phyloP scores from a whole-genome alignment of 2,113 vertebrate species.

The Chiloscyllium plagiosum region DNA sequence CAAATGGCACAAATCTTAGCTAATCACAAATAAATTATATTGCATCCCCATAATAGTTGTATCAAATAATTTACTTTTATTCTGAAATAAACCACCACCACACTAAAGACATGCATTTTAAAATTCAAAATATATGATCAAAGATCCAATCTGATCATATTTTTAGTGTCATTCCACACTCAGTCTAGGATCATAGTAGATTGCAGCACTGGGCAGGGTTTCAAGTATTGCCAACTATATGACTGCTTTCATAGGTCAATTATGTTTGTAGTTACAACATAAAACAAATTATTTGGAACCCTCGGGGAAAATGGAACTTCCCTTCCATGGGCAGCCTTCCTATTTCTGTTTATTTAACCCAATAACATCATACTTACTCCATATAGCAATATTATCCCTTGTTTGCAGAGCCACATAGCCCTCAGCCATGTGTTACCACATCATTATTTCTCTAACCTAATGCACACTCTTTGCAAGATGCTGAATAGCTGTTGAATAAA shows the following conservation, averaged over 20 bases:
- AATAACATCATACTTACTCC: neutral
- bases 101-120: neutral
- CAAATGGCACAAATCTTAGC: neutral
- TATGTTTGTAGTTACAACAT: neutral
- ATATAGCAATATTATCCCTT: neutral
- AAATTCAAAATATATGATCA: neutral
- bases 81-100: neutral
- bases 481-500: slow-evolving; percentile 11
- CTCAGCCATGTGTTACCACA: neutral
- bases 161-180: neutral
- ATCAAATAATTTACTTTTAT: too few species aligned
- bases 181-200: neutral
- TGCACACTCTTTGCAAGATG: neutral
- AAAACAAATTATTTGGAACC: neutral
- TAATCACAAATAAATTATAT: neutral
- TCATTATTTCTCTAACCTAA: neutral
- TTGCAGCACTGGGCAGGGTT: neutral
- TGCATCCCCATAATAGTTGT: neutral
- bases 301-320: neutral
- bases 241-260: neutral
- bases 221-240: neutral
- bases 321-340: neutral
- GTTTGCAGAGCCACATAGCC: neutral
- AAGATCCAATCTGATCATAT: neutral
- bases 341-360: neutral